phyloP scores from a whole-genome alignment of 1,140 invertebrate genomes.

The Trissolcus basalis region DNA sequence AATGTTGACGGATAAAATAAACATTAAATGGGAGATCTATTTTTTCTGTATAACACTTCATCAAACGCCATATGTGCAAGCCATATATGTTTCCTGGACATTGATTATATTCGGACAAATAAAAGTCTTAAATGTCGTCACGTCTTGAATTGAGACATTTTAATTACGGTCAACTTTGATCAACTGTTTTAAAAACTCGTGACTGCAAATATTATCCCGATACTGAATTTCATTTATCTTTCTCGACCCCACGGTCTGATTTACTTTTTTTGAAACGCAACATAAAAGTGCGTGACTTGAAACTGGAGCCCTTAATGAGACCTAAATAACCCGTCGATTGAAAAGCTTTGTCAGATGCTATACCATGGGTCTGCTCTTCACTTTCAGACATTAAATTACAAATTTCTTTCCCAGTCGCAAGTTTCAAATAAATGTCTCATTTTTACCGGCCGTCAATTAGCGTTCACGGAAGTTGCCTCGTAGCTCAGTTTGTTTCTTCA shows the following conservation, averaged over 20 bases:
- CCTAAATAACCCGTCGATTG: background rate
- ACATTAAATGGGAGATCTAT: conserved; percentile 24
- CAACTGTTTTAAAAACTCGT: background rate
- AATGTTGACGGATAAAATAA: conserved; percentile 33
- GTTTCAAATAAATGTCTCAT: conserved; percentile 15
- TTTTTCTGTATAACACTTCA: background rate
- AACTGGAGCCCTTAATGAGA: conserved; percentile 49
- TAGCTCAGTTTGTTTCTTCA: no score
- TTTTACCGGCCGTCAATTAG: conserved; percentile 25
- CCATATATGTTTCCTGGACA: no score
- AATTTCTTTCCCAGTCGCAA: conserved; percentile 6
- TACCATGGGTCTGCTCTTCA: background rate
- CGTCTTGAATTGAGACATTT: no score
- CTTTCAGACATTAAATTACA: conserved; percentile 42
- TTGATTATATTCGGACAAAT: no score
- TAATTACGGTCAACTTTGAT: no score
- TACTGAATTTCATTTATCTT: no score
- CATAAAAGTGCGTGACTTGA: conserved; percentile 18
- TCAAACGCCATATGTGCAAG: no score
- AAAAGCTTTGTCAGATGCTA: no score
- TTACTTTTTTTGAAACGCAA: background rate
- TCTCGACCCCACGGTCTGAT: no score
- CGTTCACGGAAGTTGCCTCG: conserved; percentile 12
- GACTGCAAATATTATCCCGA: no score
- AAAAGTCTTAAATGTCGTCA: no score